Percentiles rank a stretch among this genome's conserved stretches.
These are phyloP conservation scores for Sardina pilchardus DNA, from an alignment of 2,113 vertebrate genomes.

Conservation along the genomic window DNA sequence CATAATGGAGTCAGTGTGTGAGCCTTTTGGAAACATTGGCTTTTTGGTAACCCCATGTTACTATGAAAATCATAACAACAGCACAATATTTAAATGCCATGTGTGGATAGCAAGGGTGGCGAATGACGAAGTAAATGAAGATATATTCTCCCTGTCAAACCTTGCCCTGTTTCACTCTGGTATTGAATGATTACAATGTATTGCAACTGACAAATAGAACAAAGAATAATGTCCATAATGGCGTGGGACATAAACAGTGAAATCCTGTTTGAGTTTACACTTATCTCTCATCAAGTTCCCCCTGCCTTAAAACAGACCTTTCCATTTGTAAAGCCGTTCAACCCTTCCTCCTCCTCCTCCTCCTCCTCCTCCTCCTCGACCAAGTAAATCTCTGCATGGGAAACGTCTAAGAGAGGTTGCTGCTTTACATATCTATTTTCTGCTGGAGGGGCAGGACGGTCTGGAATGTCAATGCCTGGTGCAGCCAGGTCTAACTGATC, in stretches of 20 bases:
- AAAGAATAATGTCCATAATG: neutral
- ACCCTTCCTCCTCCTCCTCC: constrained; percentile 28
- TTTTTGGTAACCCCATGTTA: neutral
- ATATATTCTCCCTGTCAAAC: neutral
- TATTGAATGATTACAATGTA: neutral
- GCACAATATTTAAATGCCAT: neutral
- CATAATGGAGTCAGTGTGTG: neutral
- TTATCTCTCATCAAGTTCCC: constrained; percentile 39
- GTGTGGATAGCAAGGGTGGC: neutral
- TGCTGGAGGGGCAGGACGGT: constrained; percentile 55
- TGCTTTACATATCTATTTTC: constrained; percentile 74
- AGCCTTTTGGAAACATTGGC: neutral
- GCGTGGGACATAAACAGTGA: neutral
- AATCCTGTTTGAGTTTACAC: neutral
- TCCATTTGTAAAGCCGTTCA: constrained; percentile 7
- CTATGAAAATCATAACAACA: neutral
- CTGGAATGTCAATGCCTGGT: constrained; percentile 63
- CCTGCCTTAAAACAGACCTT: constrained; percentile 49
- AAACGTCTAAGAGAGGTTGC: constrained; percentile 58
- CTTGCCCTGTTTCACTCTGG: neutral
- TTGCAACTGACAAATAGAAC: neutral
- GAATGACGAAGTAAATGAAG: neutral
- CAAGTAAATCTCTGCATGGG: constrained; percentile 65
- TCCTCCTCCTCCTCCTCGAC: constrained; percentile 43
- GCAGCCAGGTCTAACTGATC: constrained; percentile 66